Conservation (phyloP, 1,140 invertebrate species). For the Eriosoma lanigerum region DNA sequence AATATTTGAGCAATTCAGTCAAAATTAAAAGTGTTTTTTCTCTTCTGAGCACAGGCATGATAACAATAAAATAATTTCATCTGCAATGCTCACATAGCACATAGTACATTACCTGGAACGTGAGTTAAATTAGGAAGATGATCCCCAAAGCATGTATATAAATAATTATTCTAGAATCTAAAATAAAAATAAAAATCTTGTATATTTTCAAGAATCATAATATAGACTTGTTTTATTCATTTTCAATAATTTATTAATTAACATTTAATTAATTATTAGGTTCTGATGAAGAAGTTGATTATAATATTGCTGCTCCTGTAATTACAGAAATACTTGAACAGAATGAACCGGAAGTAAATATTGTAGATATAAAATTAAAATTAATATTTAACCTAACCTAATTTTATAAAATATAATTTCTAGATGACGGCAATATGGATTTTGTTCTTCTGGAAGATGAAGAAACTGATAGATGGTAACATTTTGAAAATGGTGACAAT, state of each 20-base stretch:
- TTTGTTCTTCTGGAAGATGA: background rate
- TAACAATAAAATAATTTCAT: background rate
- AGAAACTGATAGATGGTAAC: background rate
- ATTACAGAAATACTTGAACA: background rate
- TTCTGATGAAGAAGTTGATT: background rate
- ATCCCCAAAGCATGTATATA: background rate
- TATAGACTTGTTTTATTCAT: no score
- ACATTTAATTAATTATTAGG: slow-evolving; percentile 1
- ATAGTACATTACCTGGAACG: no score
- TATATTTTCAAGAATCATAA: background rate
- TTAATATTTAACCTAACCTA: no score
- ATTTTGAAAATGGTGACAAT: background rate
- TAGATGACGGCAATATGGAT: background rate
- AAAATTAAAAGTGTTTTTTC: background rate
- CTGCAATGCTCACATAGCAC: background rate
- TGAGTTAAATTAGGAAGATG: background rate
- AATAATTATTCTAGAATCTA: background rate
- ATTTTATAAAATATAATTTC: no score
- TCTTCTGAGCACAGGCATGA: background rate
- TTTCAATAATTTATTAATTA: background rate
- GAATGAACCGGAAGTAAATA: background rate
- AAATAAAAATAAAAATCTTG: background rate
- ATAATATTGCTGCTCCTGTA: background rate
- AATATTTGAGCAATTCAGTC: background rate
- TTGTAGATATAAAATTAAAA: slow-evolving; percentile 3